Base-by-base conservation (phyloP, 1,140 invertebrate species). In the Nixonia krombeini region DNA sequence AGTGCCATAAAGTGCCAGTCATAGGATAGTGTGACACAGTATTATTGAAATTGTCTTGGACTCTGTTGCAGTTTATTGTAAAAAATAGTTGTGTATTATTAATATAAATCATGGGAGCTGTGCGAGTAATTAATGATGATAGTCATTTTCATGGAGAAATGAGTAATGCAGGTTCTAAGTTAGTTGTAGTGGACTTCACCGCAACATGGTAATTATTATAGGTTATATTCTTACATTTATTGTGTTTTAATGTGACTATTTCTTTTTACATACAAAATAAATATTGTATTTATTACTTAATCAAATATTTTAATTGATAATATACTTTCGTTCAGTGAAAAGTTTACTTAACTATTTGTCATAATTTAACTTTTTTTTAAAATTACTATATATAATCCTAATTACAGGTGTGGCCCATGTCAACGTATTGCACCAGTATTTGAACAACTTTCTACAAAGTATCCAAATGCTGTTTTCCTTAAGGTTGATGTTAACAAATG, bases 171-270 rank as follows among this genome's bases (percentile, higher is more conserved):
- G 92, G 93, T 0, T 89, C 90, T 1, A 96, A 94, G 82, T 85
- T 98, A n/a, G 94, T 98, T 16, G 92, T 99, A 9, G 96, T 94
- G 0, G 96, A 98, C 85, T 99, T 96, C 77, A 96, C 94, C 15
- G 95, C 95, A 37, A 91, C 88, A 71, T 96, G 95, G 95, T 95
- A 86, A 87, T 87, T 31, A 40, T 45, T 70, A 45, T 31, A 73
- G 73, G 70, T 81, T 80, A 81, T 59, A 31, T 42, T 44, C 15
- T 21, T n/a, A n/a, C n/a, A 25, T 21, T 29, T 37, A 17, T 45
- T 31, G 37, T 9, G 2, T 16, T 1, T 52, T 26, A n/a, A n/a
- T 25, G 1, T 13, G 45, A 52, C 41, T 57, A 4, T 42, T 42
- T 37, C 28, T 50, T 17, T 56, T 23, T 37, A 29, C 18, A 37